A percentile compares a stretch with the other conserved stretches of the same genome.
phyloP scores from a whole-genome alignment of 2,797 vertebrate species.

The Linurgus olivaceus region DNA sequence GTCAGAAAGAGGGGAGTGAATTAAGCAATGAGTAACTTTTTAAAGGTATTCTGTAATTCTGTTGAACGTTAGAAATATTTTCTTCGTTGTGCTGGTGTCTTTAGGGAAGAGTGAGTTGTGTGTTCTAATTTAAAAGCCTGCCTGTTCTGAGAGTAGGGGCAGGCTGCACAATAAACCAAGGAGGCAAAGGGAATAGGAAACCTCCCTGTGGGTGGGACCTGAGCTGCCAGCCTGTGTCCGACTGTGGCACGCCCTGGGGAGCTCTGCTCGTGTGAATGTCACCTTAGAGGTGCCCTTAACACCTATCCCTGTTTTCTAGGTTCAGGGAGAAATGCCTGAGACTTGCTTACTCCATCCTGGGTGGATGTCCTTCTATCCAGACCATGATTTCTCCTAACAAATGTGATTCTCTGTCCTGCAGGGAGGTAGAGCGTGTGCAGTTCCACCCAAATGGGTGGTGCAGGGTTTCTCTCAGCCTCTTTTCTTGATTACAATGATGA shows the following conservation, averaged over 20 bases:
- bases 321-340: neutral
- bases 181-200: neutral
- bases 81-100: neutral
- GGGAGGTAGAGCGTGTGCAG: neutral
- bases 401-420: neutral
- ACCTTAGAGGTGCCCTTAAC: neutral
- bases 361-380: neutral
- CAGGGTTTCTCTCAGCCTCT: neutral
- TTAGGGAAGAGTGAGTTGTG: neutral
- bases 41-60: neutral
- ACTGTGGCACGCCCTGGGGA: rapidly evolving
- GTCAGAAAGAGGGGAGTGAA: slow-evolving; percentile 37
- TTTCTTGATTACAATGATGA: slow-evolving; percentile 2
- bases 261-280: neutral
- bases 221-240: rapidly evolving
- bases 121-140: neutral
- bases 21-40: neutral
- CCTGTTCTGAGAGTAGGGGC: neutral
- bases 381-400: neutral
- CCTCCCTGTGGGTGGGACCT: neutral
- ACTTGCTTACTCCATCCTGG: neutral
- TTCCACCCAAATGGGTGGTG: neutral
- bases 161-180: neutral
- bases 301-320: neutral
- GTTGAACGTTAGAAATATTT: neutral